These are phyloP conservation scores for Cosmia trapezina DNA, from an alignment of 2,888 invertebrate genomes.

Conservation along the genomic window DNA sequence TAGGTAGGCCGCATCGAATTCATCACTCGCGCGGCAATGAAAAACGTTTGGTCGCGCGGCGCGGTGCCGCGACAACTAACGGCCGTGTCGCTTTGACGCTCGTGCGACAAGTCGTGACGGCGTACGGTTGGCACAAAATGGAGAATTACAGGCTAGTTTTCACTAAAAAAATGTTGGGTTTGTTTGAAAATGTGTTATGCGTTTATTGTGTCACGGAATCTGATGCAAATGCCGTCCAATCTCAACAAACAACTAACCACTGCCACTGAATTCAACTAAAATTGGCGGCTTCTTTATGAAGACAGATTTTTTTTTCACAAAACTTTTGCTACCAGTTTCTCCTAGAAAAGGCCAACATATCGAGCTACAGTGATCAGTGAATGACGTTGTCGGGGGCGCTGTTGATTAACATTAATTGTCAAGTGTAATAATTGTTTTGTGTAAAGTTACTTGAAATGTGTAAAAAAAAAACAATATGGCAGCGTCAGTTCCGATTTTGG, in stretches of 20 bases:
- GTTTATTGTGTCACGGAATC: background rate
- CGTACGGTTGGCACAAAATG: conserved; percentile 54
- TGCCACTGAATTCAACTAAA: background rate
- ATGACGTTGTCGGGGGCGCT: background rate
- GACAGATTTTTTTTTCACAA: background rate
- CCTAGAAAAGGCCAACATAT: background rate
- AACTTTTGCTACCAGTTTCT: background rate
- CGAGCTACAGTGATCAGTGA: background rate
- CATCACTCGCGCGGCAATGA: conserved; percentile 68
- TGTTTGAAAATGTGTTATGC: background rate
- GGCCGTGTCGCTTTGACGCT: conserved; percentile 68
- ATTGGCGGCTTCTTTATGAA: background rate
- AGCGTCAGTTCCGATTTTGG: background rate
- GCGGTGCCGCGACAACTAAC: conserved; percentile 66
- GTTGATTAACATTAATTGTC: background rate
- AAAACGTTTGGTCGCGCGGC: conserved; percentile 71
- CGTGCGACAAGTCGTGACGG: conserved; percentile 60
- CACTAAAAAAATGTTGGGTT: background rate
- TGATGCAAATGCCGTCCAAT: background rate
- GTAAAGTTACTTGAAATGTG: no score
- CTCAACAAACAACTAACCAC: background rate
- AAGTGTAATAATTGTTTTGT: no score
- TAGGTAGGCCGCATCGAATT: conserved; percentile 65
- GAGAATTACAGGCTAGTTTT: background rate
- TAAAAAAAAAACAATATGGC: background rate